Evolutionary conservation across 1,140 invertebrate species (phyloP), one percentile per base, ranked within the genome.

Genomic region (Caenorhabditis remanei): DNA sequence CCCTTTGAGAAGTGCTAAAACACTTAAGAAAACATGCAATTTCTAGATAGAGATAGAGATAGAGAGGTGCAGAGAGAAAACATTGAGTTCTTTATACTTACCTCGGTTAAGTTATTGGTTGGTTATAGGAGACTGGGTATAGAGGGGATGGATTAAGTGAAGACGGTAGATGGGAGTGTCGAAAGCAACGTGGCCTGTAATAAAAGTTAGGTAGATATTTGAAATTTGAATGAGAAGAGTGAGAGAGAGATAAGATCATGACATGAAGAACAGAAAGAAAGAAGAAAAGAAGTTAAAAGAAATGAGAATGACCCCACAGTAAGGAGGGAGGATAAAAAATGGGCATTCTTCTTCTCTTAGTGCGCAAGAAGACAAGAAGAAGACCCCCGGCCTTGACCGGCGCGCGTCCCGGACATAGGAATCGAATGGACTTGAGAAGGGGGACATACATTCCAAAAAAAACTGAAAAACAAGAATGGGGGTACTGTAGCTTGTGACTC

Each of bases 151-250:
- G 41, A 32, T 79, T 79, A 79, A 79, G 46, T 79, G 71, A 50
- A 24, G 71, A 50, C 46, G 71, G 71, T 48, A 79, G 46, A 50
- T 48, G 46, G 71, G 71, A 7, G 40, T 41, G 32, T 79, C 71
- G 71, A 79, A 79, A 79, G 71, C 71, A 79, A 50, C 46, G 71
- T 79, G 71, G 46, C 53, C 71, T 79, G 71, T 1, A 79, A 79
- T 32, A 79, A 43, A 46, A 21, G 3, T n/a, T 50, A 13, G 11
- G 19, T 13, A 32, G 19, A 43, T 13, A n/a, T 19, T 8, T 24
- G 14, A 24, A 50, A 79, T 21, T 11, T 53, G 43, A 50, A 50
- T 24, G 13, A n/a, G n/a, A 13, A 79, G 16, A 19, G n/a, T n/a
- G n/a, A n/a, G 46, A 46, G 24, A n/a, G 19, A 79, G 46, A 50